A percentile compares a stretch with the other conserved stretches of the same genome.
Conservation (phyloP, 2,113 vertebrate genomes). For the Pseudolaguvia tuberculata region DNA sequence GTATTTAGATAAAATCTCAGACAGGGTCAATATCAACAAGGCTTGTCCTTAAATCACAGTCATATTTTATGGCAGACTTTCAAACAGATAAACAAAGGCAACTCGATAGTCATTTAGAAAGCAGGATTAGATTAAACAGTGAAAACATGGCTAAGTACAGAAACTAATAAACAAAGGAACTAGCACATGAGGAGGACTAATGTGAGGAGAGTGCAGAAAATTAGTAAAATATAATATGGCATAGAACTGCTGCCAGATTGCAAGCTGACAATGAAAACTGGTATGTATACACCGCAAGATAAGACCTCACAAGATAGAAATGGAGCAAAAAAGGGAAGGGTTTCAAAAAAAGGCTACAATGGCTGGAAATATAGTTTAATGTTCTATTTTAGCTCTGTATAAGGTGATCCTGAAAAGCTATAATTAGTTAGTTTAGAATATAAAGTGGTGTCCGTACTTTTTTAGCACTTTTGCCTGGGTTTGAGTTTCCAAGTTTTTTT, state of each 20-base stretch:
- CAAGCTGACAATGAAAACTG: not conserved
- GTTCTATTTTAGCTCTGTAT: too few relatives aligned
- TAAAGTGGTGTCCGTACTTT: too few relatives aligned
- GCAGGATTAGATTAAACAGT: not conserved
- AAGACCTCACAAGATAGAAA: not conserved
- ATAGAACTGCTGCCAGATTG: not conserved
- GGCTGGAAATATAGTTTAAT: too few relatives aligned
- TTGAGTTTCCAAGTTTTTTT: too few relatives aligned
- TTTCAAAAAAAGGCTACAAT: too few relatives aligned
- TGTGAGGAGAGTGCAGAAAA: not conserved
- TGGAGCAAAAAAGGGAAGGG: too few relatives aligned
- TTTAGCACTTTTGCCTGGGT: too few relatives aligned
- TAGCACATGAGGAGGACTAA: conserved; percentile 1
- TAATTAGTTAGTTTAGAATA: too few relatives aligned
- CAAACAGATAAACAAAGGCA: not conserved
- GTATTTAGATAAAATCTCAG: not conserved
- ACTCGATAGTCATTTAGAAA: not conserved
- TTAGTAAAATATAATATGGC: not conserved
- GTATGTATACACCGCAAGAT: not conserved
- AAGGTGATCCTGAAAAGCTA: too few relatives aligned
- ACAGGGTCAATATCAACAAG: not conserved
- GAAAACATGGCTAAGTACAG: not conserved
- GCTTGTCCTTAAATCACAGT: not conserved
- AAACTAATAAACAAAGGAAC: not conserved
- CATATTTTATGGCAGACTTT: not conserved